These are phyloP conservation scores for Dasyprocta punctata DNA, from an alignment of 2,113 vertebrate species.

Conservation along the genomic window DNA sequence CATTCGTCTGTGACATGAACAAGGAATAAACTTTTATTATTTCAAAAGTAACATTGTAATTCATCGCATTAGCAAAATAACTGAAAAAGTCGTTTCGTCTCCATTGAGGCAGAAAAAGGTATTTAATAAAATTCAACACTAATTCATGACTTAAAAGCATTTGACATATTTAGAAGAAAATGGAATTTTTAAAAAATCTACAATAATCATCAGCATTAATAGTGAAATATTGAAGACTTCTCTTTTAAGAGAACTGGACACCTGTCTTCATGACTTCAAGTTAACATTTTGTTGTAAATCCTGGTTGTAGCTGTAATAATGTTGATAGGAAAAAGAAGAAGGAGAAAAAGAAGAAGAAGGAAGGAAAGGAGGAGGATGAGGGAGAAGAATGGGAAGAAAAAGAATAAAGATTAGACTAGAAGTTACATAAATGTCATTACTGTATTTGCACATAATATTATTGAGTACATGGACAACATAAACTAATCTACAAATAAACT, in stretches of 20 bases:
- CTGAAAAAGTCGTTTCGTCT: slow-evolving; percentile 1
- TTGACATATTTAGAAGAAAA: slow-evolving; percentile 33
- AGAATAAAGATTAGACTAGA: background rate
- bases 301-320: background rate
- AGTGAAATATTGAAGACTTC: background rate
- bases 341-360: no score
- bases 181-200: background rate
- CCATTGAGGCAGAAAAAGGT: background rate
- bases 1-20: background rate
- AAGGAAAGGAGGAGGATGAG: background rate
- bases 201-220: background rate
- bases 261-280: background rate
- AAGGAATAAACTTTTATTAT: background rate
- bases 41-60: background rate
- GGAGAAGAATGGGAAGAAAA: background rate
- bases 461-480: background rate
- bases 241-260: background rate
- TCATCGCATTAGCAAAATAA: slow-evolving; percentile 2
- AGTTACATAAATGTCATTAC: background rate
- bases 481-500: slow-evolving; percentile 10
- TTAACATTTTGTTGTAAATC: background rate
- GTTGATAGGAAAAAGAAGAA: background rate
- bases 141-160: slow-evolving; percentile 31
- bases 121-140: background rate
- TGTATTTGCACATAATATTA: background rate